phyloP scores from a whole-genome alignment of 2,888 invertebrate species.

The Antheraea yamamai region DNA sequence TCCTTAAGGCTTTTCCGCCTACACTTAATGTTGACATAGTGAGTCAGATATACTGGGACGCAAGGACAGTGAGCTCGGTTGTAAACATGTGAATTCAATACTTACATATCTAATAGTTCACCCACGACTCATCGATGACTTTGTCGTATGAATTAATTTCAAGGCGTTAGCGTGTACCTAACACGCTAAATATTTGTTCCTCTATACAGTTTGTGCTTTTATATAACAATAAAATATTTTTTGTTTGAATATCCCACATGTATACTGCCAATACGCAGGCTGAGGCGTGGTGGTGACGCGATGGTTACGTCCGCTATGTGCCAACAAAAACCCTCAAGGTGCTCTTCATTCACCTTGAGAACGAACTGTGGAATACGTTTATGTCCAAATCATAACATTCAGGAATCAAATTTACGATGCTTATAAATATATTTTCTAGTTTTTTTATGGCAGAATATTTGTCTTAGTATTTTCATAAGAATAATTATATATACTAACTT shows the following conservation, averaged over 20 bases:
- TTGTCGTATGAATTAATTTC: conserved; percentile 38
- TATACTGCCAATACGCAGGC: not conserved
- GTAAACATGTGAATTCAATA: conserved; percentile 64
- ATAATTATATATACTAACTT: not conserved
- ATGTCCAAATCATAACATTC: not conserved
- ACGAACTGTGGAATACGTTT: not conserved
- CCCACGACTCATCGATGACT: conserved; percentile 44
- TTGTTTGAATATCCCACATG: not conserved
- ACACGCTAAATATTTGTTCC: not conserved
- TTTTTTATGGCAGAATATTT: not conserved
- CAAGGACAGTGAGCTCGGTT: conserved; percentile 74
- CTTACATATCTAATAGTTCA: conserved; percentile 53
- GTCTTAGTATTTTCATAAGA: not conserved
- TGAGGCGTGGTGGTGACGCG: not conserved
- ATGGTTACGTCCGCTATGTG: not conserved
- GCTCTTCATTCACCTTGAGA: not conserved
- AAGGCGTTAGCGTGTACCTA: conserved; percentile 18
- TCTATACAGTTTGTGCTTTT: not conserved
- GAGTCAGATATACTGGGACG: conserved; percentile 69
- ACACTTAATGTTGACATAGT: conserved; percentile 71
- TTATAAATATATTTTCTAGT: not conserved
- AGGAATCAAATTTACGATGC: not conserved
- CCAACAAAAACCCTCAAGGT: not conserved
- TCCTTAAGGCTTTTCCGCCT: conserved; percentile 67
- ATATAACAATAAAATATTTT: not conserved